These are phyloP conservation scores for Eupithecia subumbrata DNA, from an alignment of 2,888 invertebrate genomes.

Conservation along the genomic window DNA sequence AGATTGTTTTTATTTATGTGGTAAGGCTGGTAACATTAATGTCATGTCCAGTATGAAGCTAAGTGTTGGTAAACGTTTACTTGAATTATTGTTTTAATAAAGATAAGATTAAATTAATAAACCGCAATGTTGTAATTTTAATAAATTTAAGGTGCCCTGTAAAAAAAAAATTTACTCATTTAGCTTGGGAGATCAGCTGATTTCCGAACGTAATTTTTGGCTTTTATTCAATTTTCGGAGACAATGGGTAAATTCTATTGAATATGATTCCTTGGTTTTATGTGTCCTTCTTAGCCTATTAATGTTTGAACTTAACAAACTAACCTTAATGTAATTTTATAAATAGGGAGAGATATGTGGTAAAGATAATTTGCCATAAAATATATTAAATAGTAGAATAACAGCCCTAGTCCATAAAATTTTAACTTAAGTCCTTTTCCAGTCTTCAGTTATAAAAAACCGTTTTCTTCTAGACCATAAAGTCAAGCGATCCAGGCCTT, in stretches of 20 bases:
- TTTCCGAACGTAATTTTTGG: background rate
- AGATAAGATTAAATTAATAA: constrained; percentile 8
- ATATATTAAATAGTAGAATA: background rate
- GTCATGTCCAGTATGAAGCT: constrained; percentile 21
- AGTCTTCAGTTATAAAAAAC: background rate
- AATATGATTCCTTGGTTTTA: background rate
- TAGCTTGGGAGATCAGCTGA: background rate
- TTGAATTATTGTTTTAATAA: constrained; percentile 24
- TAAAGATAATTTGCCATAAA: background rate
- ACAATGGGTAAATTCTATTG: background rate
- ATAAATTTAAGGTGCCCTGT: background rate
- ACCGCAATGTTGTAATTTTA: background rate
- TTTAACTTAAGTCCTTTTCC: background rate
- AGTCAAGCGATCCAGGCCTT: background rate
- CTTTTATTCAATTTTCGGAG: background rate
- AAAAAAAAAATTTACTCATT: background rate
- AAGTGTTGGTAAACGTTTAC: constrained; percentile 30
- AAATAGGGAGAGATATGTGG: background rate
- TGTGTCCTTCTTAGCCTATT: background rate
- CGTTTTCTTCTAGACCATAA: background rate
- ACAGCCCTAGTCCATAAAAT: background rate
- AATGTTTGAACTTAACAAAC: background rate
- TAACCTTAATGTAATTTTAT: background rate
- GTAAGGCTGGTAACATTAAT: constrained; percentile 22
- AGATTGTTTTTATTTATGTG: constrained; percentile 34